Evolutionary conservation across 1,140 invertebrate species (phyloP).

Genomic region (Trachymyrmex septentrionalis): DNA sequence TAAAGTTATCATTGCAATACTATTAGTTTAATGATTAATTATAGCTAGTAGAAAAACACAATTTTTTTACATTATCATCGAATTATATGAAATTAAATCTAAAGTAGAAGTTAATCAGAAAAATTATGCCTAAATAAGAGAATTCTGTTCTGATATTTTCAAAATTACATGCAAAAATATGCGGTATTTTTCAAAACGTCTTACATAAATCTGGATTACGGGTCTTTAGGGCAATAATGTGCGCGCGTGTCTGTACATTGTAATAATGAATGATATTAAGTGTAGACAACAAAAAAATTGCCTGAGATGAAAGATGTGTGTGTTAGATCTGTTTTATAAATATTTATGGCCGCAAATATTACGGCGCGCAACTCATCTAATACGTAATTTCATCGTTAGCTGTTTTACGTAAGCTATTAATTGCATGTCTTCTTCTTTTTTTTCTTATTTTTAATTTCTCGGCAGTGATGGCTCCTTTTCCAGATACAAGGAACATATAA

Average conservation of each 20-base stretch:
- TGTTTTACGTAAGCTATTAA: not conserved
- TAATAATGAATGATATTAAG: not conserved
- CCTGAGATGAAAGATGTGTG: not conserved
- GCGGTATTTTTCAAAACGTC: not conserved
- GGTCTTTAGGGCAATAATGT: not conserved
- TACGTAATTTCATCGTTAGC: not conserved
- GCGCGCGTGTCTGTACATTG: not conserved
- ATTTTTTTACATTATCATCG: no score
- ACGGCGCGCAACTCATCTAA: not conserved
- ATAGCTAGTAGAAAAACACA: no score
- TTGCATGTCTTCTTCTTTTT: not conserved
- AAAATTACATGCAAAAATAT: not conserved
- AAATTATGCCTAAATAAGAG: not conserved
- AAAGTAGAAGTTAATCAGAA: no score
- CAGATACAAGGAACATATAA: no score
- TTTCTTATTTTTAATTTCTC: no score
- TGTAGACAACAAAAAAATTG: not conserved
- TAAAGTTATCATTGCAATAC: no score
- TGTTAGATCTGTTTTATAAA: not conserved
- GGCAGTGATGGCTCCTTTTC: no score
- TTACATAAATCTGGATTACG: conserved; percentile 5
- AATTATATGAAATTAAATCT: no score
- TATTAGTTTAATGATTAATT: no score
- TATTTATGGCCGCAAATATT: conserved; percentile 12
- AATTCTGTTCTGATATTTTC: not conserved